These are phyloP conservation scores for Rhinoderma darwinii DNA, from an alignment of 2,113 vertebrate genomes.

Conservation along the genomic window DNA sequence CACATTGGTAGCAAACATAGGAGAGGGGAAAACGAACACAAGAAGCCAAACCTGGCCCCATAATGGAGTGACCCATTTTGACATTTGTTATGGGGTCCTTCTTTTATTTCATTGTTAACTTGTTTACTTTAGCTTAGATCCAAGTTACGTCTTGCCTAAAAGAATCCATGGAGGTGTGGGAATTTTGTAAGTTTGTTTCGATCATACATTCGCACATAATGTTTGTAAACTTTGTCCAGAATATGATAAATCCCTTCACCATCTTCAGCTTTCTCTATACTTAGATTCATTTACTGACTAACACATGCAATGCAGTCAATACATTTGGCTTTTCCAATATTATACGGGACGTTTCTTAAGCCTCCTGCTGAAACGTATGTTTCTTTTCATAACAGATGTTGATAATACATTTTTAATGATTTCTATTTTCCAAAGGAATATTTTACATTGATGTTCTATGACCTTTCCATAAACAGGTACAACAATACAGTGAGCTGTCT, in stretches of 20 bases:
- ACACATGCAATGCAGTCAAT: conserved; percentile 4
- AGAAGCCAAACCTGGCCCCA: too few relatives aligned
- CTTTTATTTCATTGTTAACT: too few relatives aligned
- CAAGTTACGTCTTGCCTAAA: not conserved
- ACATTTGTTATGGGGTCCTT: too few relatives aligned
- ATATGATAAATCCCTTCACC: not conserved
- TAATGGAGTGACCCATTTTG: too few relatives aligned
- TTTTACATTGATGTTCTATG: not conserved
- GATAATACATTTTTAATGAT: conserved; percentile 36
- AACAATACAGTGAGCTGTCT: not conserved
- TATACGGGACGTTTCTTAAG: not conserved
- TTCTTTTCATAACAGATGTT: not conserved
- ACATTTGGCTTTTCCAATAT: not conserved
- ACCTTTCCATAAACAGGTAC: not conserved
- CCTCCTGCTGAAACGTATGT: conserved; percentile 8
- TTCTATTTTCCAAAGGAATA: not conserved
- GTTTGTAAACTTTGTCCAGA: not conserved
- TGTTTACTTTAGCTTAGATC: not conserved
- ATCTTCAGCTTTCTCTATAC: not conserved
- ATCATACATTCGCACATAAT: not conserved
- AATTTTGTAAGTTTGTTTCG: too few relatives aligned
- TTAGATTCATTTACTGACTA: not conserved
- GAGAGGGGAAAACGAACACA: too few relatives aligned
- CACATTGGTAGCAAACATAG: too few relatives aligned
- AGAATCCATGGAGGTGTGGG: not conserved